A percentile compares a stretch with the other conserved stretches of the same genome.
Conservation (phyloP, 2,888 invertebrate species). For the Ametastegia equiseti region DNA sequence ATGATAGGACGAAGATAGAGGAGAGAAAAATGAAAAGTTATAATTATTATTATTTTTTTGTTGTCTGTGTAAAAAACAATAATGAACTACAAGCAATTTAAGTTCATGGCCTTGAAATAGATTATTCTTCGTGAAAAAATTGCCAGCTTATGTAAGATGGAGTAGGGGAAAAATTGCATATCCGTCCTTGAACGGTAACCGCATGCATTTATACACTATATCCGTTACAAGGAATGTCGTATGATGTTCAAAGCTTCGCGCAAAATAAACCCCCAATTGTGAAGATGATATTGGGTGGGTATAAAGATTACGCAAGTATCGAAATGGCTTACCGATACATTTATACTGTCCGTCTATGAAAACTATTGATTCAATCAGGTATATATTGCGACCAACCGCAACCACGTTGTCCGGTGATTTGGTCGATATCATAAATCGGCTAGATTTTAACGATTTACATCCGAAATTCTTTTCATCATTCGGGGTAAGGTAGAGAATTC, state of each 20-base stretch:
- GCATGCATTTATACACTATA: background rate
- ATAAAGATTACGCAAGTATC: background rate
- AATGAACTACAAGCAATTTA: background rate
- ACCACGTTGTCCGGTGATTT: background rate
- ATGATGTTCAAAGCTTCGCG: background rate
- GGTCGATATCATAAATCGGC: background rate
- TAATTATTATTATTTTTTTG: no score
- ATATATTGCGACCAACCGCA: background rate
- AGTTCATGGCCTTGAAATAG: no score
- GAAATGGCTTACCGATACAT: no score
- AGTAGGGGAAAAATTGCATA: background rate
- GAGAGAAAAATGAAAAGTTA: background rate
- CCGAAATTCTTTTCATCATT: background rate
- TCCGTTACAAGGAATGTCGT: background rate
- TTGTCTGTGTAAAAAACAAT: no score
- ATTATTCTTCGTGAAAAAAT: no score
- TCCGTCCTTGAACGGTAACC: background rate
- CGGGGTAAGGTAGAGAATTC: background rate
- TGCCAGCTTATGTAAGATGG: background rate
- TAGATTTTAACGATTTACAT: background rate
- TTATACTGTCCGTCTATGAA: no score
- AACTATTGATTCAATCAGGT: no score
- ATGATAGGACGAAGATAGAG: background rate
- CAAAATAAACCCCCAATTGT: background rate
- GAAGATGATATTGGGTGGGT: background rate